Percentiles rank a stretch among this genome's conserved stretches.
phyloP scores from a whole-genome alignment of 2,888 invertebrate species.

The Vannuccia rotundouncinata region DNA sequence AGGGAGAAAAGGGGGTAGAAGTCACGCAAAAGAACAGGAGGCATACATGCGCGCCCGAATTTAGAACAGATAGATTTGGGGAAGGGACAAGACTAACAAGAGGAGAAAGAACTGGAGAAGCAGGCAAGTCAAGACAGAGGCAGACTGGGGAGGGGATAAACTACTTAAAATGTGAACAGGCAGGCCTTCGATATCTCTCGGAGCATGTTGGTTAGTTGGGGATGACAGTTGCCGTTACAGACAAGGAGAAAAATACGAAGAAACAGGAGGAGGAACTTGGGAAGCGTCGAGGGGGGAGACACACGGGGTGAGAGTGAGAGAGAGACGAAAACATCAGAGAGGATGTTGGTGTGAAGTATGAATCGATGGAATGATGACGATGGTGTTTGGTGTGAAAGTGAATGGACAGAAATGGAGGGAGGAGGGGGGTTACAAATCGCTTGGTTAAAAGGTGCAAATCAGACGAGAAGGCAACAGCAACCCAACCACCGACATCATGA shows the following conservation, averaged over 20 bases:
- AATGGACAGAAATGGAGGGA: neutral
- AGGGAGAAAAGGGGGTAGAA: neutral
- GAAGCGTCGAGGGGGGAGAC: neutral
- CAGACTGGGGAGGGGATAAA: neutral
- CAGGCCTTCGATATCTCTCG: no score
- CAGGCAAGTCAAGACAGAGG: neutral
- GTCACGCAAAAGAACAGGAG: neutral
- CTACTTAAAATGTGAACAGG: neutral
- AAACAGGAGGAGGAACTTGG: neutral
- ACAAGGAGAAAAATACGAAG: neutral
- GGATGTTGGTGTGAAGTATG: neutral
- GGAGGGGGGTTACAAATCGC: neutral
- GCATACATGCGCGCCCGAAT: neutral
- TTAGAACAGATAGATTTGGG: neutral
- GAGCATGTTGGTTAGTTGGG: neutral
- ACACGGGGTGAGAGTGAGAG: neutral
- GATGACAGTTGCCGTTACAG: neutral
- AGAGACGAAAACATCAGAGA: neutral
- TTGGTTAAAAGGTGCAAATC: neutral
- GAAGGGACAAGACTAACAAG: neutral
- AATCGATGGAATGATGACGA: conserved; percentile 12
- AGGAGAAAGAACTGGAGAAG: neutral
- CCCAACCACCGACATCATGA: neutral
- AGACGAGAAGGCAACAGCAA: neutral
- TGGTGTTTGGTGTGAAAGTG: conserved; percentile 8